Percentiles rank a stretch among this genome's conserved stretches.
Conservation (phyloP, 2,797 vertebrate genomes). For the Cuculus canorus region DNA sequence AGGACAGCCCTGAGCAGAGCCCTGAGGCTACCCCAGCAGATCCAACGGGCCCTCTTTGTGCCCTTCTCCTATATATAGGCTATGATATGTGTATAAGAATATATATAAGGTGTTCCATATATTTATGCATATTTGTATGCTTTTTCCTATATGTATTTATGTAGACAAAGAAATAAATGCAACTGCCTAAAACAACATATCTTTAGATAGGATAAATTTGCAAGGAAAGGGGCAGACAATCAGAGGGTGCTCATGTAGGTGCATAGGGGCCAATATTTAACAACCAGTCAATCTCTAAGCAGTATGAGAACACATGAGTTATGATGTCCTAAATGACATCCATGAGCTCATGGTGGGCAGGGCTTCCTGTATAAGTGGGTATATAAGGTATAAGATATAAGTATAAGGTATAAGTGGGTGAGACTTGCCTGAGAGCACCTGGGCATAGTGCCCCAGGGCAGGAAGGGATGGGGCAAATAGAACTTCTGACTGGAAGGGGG, state of each 20-base stretch:
- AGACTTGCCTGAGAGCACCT: neutral
- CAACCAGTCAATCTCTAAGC: neutral
- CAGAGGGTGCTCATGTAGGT: too few species aligned
- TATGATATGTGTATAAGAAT: neutral
- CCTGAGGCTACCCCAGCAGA: neutral
- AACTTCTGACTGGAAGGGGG: accelerated
- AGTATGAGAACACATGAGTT: neutral
- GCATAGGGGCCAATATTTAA: accelerated
- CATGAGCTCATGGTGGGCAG: accelerated
- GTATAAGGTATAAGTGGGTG: too few species aligned
- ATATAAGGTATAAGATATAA: too few species aligned
- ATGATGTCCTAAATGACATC: neutral
- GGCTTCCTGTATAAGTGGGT: too few species aligned
- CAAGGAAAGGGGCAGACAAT: neutral
- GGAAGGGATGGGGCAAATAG: neutral
- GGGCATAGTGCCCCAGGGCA: neutral
- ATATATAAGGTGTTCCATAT: neutral
- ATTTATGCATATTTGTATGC: neutral
- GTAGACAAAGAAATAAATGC: neutral
- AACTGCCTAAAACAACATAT: accelerated
- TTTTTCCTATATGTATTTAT: neutral
- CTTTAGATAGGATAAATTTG: neutral
- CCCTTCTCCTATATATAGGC: too few species aligned
- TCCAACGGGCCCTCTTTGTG: neutral
- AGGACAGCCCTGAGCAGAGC: neutral